phyloP scores from a whole-genome alignment of 2,797 vertebrate species.

The Tauraco hartlaubi region DNA sequence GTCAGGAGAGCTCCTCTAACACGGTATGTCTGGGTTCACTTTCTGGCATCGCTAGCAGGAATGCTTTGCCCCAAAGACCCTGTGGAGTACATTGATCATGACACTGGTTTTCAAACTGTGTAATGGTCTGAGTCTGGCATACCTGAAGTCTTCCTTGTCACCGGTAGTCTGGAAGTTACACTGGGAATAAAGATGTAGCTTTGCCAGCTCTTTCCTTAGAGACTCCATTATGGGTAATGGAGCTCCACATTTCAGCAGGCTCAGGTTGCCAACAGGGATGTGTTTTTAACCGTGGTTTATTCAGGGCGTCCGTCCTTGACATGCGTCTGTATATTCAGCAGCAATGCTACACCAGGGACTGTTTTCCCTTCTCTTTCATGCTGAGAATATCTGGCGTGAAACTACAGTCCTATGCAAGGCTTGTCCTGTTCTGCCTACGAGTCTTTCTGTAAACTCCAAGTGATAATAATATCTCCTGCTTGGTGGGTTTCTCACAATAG shows the following conservation, averaged over 20 bases:
- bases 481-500: background rate
- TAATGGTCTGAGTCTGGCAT: background rate
- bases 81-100: background rate
- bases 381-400: background rate
- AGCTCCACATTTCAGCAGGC: conserved; percentile 8
- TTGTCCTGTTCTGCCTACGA: background rate
- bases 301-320: background rate
- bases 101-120: background rate
- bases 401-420: background rate
- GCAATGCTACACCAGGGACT: background rate
- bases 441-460: background rate
- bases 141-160: background rate
- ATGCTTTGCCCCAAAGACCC: background rate
- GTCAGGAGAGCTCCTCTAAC: background rate
- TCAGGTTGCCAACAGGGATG: background rate
- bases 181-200: background rate
- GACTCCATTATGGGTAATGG: background rate
- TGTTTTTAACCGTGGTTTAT: conserved; percentile 22
- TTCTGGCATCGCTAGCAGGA: background rate
- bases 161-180: background rate
- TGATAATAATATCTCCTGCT: background rate
- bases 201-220: background rate
- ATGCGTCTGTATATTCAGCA: background rate
- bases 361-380: background rate
- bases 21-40: background rate